These are phyloP conservation scores for Mantis religiosa DNA, from an alignment of 2,888 invertebrate genomes.

Conservation along the genomic window DNA sequence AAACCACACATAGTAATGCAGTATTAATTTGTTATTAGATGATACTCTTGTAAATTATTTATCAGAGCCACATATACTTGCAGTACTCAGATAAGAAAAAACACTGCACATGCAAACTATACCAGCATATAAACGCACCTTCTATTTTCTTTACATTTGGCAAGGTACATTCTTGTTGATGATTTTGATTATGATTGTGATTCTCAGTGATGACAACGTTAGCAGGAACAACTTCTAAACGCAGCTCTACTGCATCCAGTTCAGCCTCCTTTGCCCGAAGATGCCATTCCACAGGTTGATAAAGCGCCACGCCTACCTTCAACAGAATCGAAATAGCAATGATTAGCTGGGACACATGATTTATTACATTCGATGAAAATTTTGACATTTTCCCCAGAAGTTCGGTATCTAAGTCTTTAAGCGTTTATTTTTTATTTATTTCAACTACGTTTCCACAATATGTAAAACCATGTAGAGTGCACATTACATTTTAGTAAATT, in stretches of 20 bases:
- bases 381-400: not conserved
- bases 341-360: not conserved
- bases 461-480: too few relatives aligned
- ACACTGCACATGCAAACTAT: too few relatives aligned
- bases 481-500: too few relatives aligned
- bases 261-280: conserved; percentile 34
- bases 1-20: too few relatives aligned
- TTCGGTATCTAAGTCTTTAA: too few relatives aligned
- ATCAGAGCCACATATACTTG: too few relatives aligned
- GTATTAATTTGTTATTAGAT: too few relatives aligned
- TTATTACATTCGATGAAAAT: not conserved
- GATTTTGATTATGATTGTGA: not conserved
- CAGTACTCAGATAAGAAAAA: too few relatives aligned
- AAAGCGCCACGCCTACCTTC: conserved; percentile 43
- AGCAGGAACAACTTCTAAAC: conserved; percentile 55
- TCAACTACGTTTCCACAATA: too few relatives aligned
- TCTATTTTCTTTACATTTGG: not conserved
- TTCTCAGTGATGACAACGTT: not conserved
- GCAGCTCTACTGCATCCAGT: conserved; percentile 37
- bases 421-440: too few relatives aligned
- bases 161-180: not conserved
- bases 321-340: not conserved
- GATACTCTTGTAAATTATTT: too few relatives aligned
- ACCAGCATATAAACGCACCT: not conserved
- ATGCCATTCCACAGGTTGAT: conserved; percentile 58